These are phyloP conservation scores for Aphelocoma coerulescens DNA, from an alignment of 2,113 vertebrate species.

Conservation along the genomic window DNA sequence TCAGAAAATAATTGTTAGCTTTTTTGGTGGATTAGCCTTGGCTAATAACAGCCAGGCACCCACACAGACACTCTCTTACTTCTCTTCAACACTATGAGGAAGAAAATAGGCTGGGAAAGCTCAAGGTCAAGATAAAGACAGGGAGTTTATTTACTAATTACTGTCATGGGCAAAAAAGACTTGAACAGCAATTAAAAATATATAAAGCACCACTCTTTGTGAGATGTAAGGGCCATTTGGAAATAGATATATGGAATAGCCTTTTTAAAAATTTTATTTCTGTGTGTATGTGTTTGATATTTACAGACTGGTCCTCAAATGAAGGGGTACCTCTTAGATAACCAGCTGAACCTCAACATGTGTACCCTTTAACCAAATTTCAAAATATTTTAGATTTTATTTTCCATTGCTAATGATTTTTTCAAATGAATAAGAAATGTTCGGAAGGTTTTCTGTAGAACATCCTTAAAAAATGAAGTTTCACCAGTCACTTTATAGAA, in stretches of 20 bases:
- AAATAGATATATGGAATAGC: background rate
- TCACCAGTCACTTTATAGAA: background rate
- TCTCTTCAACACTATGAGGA: background rate
- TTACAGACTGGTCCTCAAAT: background rate
- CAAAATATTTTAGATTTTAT: background rate
- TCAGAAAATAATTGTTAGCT: background rate
- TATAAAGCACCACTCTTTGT: rapidly evolving
- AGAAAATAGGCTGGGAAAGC: background rate
- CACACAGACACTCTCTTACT: background rate
- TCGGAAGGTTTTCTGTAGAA: background rate
- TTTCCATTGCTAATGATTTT: background rate
- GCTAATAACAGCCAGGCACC: background rate
- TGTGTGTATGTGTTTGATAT: background rate
- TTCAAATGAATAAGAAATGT: background rate
- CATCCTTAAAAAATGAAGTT: background rate
- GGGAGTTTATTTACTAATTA: background rate
- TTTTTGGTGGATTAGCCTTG: background rate
- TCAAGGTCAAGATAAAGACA: background rate
- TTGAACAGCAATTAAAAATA: background rate
- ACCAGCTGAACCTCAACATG: background rate
- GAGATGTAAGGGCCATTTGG: background rate
- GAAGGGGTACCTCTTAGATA: background rate
- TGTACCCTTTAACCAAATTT: background rate
- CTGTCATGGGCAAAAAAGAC: background rate
- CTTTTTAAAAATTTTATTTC: background rate